Evolutionary conservation across 1,140 invertebrate genomes (phyloP), one percentile per base, ranked within the genome.

Genomic region (Cotesia typhae): DNA sequence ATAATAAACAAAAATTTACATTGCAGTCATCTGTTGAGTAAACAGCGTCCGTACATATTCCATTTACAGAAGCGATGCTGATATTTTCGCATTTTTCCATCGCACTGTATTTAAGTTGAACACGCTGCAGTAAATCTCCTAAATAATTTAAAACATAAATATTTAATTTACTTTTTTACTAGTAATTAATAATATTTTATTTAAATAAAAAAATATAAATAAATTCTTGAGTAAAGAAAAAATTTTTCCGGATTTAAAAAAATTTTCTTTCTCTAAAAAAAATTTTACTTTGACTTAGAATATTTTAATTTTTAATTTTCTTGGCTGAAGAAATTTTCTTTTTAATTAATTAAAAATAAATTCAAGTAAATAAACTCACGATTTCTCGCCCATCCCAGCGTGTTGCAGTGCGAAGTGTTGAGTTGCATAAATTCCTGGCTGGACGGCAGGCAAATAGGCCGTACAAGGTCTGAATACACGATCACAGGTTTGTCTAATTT

Each of bases 71-170:
- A 0, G 93, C 90, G 61, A 95, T 95, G 77, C 93, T 94, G 37
- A 94, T 91, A 79, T 95, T 95, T 80, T 94, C 93, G 78, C 94
- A 95, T 61, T 89, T 91, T 75, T 93, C 92, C 93, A 94, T 94
- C 17, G 90, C 87, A 55, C 89, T 92, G 12, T 91, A 88, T 75
- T 90, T 90, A 0, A 95, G 84, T 78, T 95, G 92, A 7, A 95
- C 90, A 68, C 93, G 88, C 82, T 94, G 93, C 73, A 95, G 82
- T 76, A 94, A 89, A 79, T 94, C 93, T 67, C 88, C 88, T 89
- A 67, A 28, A 36, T 3, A 17, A 7, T 47, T 4, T 67, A 20
- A 65, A 35, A 66, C 38, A 41, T 53, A 7, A 36, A 9, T 67
- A 53, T 66, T 63, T 28, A 28, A 28, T 28, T 28, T 2, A 28